These are phyloP conservation scores for Cremastinae sp. DNA, from an alignment of 2,888 invertebrate genomes.

Conservation along the genomic window DNA sequence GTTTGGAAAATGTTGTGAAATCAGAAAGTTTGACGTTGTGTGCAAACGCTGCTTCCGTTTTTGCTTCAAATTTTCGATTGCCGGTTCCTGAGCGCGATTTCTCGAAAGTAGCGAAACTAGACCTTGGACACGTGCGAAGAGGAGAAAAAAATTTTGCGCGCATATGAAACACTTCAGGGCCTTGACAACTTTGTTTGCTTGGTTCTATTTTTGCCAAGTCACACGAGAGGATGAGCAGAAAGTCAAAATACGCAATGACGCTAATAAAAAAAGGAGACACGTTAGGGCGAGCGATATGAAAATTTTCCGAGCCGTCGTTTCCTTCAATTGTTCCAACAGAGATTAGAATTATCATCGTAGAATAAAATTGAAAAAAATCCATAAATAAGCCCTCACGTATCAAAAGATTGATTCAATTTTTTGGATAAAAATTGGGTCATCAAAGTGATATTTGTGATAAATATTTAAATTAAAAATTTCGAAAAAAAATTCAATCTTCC, in stretches of 20 bases:
- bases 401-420: no score
- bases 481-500: no score
- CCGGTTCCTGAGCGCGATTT: slow-evolving; percentile 38
- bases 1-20: no score
- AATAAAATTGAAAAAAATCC: neutral
- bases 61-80: slow-evolving; percentile 39
- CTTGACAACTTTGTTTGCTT: slow-evolving; percentile 58
- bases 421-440: neutral
- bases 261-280: slow-evolving; percentile 35
- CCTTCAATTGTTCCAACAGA: neutral
- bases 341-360: neutral
- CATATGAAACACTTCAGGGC: slow-evolving; percentile 54
- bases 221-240: slow-evolving; percentile 38
- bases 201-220: slow-evolving; percentile 57
- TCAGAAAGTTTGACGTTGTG: neutral
- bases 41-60: neutral
- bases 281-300: slow-evolving; percentile 16
- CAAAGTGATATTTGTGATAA: no score
- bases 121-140: slow-evolving; percentile 44
- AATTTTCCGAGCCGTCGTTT: slow-evolving; percentile 1
- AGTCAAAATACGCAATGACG: slow-evolving; percentile 21
- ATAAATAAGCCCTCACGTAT: neutral
- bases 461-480: no score
- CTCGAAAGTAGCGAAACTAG: slow-evolving; percentile 36
- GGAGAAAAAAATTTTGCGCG: slow-evolving; percentile 29